These are phyloP conservation scores for Armadillidium nasatum DNA, from an alignment of 1,140 invertebrate species.

Conservation along the genomic window DNA sequence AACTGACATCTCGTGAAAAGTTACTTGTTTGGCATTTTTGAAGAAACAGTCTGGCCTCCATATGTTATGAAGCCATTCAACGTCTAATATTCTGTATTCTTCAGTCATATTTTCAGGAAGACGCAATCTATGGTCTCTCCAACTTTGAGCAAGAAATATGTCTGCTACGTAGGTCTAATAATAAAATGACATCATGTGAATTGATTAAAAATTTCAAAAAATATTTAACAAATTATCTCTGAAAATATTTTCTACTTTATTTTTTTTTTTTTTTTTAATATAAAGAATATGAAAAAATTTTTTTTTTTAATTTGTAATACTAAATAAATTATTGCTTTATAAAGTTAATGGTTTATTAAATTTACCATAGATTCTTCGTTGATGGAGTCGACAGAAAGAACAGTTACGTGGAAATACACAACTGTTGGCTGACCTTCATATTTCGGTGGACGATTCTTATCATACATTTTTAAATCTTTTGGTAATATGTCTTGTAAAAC, in stretches of 20 bases:
- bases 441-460: conserved; percentile 83
- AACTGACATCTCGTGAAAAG: conserved; percentile 90
- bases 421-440: conserved; percentile 74
- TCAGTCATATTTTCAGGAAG: conserved; percentile 87
- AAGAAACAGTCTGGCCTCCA: conserved; percentile 90
- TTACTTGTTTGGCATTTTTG: conserved; percentile 88
- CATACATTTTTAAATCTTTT: conserved; percentile 75
- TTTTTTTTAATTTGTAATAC: neutral
- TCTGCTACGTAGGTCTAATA: conserved; percentile 83
- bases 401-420: conserved; percentile 83
- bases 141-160: conserved; percentile 85
- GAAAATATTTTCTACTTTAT: too few species aligned
- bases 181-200: conserved; percentile 20
- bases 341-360: conserved; percentile 21
- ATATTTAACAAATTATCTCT: too few species aligned
- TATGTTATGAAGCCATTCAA: conserved; percentile 85
- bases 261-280: neutral
- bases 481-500: conserved; percentile 67
- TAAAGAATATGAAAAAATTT: neutral
- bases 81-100: conserved; percentile 81
- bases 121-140: conserved; percentile 77
- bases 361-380: conserved; percentile 88
- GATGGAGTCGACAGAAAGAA: conserved; percentile 78
- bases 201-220: too few species aligned
- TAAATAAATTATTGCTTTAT: neutral